Percentiles rank a stretch among this genome's conserved stretches.
Conservation (phyloP, 1,140 invertebrate species). For the Neuroterus valhalla region DNA sequence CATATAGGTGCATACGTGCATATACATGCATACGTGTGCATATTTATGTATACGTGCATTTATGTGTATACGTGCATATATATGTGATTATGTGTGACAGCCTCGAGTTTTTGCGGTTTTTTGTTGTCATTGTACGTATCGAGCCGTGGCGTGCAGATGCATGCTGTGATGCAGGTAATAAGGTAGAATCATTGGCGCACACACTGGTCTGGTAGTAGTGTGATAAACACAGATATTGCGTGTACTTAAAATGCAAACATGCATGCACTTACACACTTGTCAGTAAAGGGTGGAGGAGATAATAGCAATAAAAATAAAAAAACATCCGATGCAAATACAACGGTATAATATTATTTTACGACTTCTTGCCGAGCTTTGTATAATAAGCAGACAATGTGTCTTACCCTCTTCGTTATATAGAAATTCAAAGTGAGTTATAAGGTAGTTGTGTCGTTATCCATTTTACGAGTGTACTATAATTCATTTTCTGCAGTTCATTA, state of each 20-base stretch:
- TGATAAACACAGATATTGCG: slow-evolving; percentile 61
- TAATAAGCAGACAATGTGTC: slow-evolving; percentile 24
- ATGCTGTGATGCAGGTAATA: slow-evolving; percentile 52
- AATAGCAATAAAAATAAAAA: slow-evolving; percentile 29
- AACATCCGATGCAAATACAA: slow-evolving; percentile 17
- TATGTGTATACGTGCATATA: slow-evolving; percentile 1
- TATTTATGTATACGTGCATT: too few relatives aligned
- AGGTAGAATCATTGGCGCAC: slow-evolving; percentile 55
- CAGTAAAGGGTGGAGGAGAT: background rate
- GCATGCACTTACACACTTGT: background rate
- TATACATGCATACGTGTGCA: too few relatives aligned
- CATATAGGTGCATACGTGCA: too few relatives aligned
- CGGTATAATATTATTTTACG: slow-evolving; percentile 31
- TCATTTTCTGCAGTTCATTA: too few relatives aligned
- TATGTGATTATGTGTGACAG: slow-evolving; percentile 17
- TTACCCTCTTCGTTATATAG: background rate
- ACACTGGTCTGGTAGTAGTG: slow-evolving; percentile 49
- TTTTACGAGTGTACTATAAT: too few relatives aligned
- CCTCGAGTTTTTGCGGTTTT: slow-evolving; percentile 38
- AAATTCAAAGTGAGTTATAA: slow-evolving; percentile 9
- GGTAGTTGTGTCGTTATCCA: background rate
- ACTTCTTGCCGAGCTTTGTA: slow-evolving; percentile 17
- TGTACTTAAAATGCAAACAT: slow-evolving; percentile 47
- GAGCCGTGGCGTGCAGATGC: slow-evolving; percentile 20
- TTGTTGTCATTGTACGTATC: slow-evolving; percentile 47